phyloP scores from a whole-genome alignment of 2,797 vertebrate species.

The Limosa lapponica region DNA sequence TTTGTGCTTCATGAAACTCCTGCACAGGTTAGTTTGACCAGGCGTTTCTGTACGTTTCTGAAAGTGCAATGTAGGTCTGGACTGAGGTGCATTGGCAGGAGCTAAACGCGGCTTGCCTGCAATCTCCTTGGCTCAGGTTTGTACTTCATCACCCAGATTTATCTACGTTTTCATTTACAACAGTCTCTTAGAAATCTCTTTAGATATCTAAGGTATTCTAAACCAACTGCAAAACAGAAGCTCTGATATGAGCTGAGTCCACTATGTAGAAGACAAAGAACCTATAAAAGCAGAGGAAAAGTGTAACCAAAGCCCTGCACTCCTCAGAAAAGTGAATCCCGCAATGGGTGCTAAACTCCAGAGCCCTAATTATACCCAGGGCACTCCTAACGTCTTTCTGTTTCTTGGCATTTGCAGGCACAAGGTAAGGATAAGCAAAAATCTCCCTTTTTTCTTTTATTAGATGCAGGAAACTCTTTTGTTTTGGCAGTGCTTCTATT shows the following conservation, averaged over 20 bases:
- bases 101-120: neutral
- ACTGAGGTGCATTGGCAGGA: neutral
- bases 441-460: neutral
- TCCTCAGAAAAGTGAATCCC: neutral
- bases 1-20: neutral
- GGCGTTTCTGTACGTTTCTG: neutral
- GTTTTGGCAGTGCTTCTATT: slow-evolving; percentile 18
- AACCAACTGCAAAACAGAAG: neutral
- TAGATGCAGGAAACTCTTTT: neutral
- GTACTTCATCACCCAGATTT: neutral
- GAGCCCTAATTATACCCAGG: neutral
- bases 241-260: neutral
- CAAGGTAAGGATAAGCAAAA: slow-evolving; percentile 14
- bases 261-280: neutral
- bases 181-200: neutral
- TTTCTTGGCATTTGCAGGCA: neutral
- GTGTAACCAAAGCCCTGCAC: neutral
- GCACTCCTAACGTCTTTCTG: neutral
- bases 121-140: neutral
- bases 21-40: neutral
- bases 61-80: neutral
- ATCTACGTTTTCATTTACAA: neutral
- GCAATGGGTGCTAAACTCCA: neutral
- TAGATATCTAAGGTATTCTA: neutral
- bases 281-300: neutral